phyloP scores from a whole-genome alignment of 2,888 invertebrate species.

The Acleris cristana region DNA sequence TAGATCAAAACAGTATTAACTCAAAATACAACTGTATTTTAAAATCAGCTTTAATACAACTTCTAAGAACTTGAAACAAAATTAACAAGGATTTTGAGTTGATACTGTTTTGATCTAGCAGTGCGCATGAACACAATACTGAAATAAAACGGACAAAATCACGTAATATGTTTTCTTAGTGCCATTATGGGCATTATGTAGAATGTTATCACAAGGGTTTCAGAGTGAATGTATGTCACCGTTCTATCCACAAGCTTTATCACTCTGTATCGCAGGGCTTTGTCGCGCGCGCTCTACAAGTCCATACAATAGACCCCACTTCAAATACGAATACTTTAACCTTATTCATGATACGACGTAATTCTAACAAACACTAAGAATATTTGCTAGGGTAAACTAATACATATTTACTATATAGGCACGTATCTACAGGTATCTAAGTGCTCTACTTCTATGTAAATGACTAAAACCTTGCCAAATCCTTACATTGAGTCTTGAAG shows the following conservation, averaged over 20 bases:
- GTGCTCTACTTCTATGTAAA: neutral
- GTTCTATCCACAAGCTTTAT: conserved; percentile 24
- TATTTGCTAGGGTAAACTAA: conserved; percentile 6
- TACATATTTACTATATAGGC: no score
- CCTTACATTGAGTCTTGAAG: neutral
- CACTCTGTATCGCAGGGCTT: conserved; percentile 51
- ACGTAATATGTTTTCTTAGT: neutral
- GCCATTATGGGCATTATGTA: conserved; percentile 4
- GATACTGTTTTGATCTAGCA: no score
- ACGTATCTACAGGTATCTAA: no score
- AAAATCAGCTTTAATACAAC: no score
- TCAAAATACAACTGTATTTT: no score
- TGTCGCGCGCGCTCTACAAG: conserved; percentile 58
- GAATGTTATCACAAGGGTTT: conserved; percentile 9
- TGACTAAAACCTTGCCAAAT: neutral
- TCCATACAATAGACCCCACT: conserved; percentile 66
- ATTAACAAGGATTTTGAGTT: no score
- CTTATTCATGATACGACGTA: conserved; percentile 46
- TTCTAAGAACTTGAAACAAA: no score
- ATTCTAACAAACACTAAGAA: conserved; percentile 28
- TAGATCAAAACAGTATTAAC: no score
- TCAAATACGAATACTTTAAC: conserved; percentile 43
- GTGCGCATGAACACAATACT: no score
- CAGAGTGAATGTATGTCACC: conserved; percentile 28
- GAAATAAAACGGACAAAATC: no score